Evolutionary conservation across 1,140 invertebrate genomes (phyloP).

Genomic region (Drosophila repleta): DNA sequence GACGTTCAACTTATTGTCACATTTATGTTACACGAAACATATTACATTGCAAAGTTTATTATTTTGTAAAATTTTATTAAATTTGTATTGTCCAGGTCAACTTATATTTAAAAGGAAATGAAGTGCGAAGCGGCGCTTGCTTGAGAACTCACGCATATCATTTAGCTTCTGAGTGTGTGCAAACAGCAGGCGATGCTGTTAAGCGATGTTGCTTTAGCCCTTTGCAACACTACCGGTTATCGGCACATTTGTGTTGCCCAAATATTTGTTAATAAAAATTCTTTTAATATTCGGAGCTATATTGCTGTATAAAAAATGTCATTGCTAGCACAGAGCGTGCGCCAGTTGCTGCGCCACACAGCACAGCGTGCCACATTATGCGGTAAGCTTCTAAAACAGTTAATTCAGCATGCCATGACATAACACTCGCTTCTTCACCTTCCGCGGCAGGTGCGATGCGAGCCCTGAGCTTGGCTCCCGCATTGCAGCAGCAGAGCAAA

Average conservation of each 20-base stretch:
- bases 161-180: not conserved
- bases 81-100: no score
- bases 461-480: conserved; percentile 60
- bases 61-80: no score
- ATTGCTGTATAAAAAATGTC: conserved; percentile 41
- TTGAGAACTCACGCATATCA: not conserved
- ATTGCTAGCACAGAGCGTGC: conserved; percentile 55
- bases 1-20: no score
- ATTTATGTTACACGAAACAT: no score
- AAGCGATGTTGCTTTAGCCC: not conserved
- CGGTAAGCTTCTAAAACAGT: conserved; percentile 26
- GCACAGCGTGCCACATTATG: conserved; percentile 26
- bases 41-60: no score
- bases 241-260: conserved; percentile 2
- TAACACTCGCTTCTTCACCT: conserved; percentile 41
- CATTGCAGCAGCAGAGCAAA: conserved; percentile 64
- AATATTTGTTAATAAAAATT: not conserved
- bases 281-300: conserved; percentile 17
- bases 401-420: conserved; percentile 48
- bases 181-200: not conserved
- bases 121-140: no score
- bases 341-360: conserved; percentile 54
- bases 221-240: conserved; percentile 20
- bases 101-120: no score
- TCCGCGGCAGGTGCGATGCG: conserved; percentile 60